Conservation (phyloP, 2,113 vertebrate species). For the Stegostoma tigrinum region DNA sequence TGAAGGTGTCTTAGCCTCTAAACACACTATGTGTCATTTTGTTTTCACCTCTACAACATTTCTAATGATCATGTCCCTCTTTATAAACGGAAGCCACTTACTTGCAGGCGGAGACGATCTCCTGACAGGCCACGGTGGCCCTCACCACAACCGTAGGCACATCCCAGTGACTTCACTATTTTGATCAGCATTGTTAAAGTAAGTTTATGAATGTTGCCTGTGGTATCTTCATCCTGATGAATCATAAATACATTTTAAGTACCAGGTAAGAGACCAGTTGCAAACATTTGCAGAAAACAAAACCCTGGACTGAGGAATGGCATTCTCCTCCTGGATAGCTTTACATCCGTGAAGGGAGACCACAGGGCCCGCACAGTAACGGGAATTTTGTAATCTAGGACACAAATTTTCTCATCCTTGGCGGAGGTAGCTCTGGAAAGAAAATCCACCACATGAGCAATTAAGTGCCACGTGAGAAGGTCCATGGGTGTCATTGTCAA, state of each 20-base stretch:
- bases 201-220: constrained; percentile 78
- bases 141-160: constrained; percentile 96
- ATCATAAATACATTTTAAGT: constrained; percentile 4
- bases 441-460: no score
- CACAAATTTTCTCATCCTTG: no score
- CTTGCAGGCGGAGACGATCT: constrained; percentile 94
- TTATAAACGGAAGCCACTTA: constrained; percentile 49
- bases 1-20: not conserved
- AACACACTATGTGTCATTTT: not conserved
- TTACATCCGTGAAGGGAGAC: not conserved
- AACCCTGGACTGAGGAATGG: no score
- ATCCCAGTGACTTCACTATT: constrained; percentile 95
- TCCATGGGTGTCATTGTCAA: no score
- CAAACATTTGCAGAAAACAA: not conserved
- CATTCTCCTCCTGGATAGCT: not conserved
- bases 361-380: not conserved
- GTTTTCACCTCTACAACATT: not conserved
- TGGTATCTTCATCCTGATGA: constrained; percentile 69
- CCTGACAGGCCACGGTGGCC: constrained; percentile 93
- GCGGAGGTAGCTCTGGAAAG: no score
- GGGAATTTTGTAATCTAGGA: not conserved
- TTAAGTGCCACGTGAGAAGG: no score
- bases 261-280: not conserved
- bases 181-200: constrained; percentile 96
- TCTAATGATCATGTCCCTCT: not conserved